Percentiles rank a stretch among this genome's conserved stretches.
Conservation (phyloP, 2,113 vertebrate species). For the Ploceus nigricollis region DNA sequence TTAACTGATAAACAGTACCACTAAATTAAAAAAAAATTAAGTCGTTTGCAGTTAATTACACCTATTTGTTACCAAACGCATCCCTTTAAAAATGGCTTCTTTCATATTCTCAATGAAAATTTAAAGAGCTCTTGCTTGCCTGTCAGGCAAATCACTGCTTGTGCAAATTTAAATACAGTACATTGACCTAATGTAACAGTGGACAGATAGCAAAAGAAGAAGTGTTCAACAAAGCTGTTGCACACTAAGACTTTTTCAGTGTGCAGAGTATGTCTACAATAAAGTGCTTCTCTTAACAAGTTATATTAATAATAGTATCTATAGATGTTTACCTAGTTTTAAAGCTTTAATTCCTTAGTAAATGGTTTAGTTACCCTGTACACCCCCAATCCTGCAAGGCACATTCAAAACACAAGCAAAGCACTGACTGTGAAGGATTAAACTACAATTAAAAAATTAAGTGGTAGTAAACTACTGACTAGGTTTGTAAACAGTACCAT, state of each 20-base stretch:
- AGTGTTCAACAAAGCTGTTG: neutral
- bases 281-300: slow-evolving; percentile 48
- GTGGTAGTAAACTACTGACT: neutral
- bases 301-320: neutral
- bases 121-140: neutral
- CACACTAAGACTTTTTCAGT: neutral
- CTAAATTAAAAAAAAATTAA: neutral
- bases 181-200: neutral
- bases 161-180: slow-evolving; percentile 36
- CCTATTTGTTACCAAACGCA: neutral
- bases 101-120: neutral
- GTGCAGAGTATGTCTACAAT: neutral
- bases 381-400: neutral
- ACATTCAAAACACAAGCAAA: slow-evolving; percentile 35
- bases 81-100: neutral
- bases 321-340: neutral
- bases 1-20: neutral
- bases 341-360: slow-evolving; percentile 7
- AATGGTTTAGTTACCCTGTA: neutral
- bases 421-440: neutral
- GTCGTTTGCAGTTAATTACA: neutral
- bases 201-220: neutral
- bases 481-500: neutral
- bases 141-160: neutral
- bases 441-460: neutral